Evolutionary conservation across 92 coral and sea anemone genomes (phyloP).

Genomic region (Parazoanthus swiftii): DNA sequence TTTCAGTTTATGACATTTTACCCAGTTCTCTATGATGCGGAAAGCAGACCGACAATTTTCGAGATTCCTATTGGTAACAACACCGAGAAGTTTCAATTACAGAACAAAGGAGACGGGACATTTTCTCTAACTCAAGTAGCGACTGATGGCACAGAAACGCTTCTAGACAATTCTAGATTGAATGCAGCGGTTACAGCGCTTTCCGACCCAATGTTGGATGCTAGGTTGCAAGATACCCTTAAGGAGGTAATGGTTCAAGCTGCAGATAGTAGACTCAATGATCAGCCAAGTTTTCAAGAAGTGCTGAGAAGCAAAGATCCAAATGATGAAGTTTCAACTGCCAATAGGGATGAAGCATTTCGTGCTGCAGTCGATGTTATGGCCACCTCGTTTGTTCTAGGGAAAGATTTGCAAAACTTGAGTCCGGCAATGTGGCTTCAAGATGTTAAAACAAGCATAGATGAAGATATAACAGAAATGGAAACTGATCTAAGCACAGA

Average conservation of each 20-base stretch:
- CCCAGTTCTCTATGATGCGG: slow-evolving; percentile 3
- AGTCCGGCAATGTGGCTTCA: too few relatives aligned
- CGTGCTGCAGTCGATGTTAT: too few relatives aligned
- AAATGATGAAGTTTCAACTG: too few relatives aligned
- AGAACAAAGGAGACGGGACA: not conserved
- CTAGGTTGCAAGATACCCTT: too few relatives aligned
- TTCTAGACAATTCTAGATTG: slow-evolving; percentile 4
- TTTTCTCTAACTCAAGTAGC: not conserved
- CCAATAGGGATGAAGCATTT: too few relatives aligned
- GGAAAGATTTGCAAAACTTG: too few relatives aligned
- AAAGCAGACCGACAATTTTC: not conserved
- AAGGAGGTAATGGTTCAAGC: too few relatives aligned
- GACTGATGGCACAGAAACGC: not conserved
- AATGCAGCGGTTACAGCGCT: not conserved
- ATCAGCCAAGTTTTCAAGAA: slow-evolving; percentile 30
- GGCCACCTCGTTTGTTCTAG: too few relatives aligned
- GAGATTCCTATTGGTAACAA: slow-evolving; percentile 44
- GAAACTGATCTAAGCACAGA: too few relatives aligned
- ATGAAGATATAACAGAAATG: too few relatives aligned
- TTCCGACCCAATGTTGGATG: not conserved
- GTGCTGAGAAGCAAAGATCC: not conserved
- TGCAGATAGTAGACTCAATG: not conserved
- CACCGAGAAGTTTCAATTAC: slow-evolving; percentile 20
- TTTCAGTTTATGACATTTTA: slow-evolving; percentile 23
- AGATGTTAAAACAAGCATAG: too few relatives aligned